These are phyloP conservation scores for Pseudococcus jackbeardsleyi DNA, from an alignment of 2,888 invertebrate species.

Conservation along the genomic window DNA sequence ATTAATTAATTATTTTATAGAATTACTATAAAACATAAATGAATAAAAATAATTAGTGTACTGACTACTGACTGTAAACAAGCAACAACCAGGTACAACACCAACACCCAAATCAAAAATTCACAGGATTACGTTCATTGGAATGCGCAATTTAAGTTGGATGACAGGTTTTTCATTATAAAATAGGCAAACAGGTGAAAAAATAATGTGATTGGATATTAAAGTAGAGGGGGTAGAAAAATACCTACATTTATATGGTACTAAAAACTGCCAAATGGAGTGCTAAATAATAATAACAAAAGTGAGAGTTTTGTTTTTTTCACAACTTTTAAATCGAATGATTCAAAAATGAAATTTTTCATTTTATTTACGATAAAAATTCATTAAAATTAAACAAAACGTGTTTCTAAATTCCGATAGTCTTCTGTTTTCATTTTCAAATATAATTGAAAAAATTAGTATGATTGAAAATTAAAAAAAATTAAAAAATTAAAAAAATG, in stretches of 20 bases:
- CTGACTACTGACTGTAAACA: slow-evolving; percentile 49
- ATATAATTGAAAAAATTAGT: too few species aligned
- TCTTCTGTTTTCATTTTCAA: too few species aligned
- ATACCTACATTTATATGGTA: slow-evolving; percentile 11
- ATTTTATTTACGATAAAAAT: too few species aligned
- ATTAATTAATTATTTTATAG: background rate
- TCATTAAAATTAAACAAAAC: too few species aligned
- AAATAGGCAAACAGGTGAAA: slow-evolving; percentile 47
- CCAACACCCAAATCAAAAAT: slow-evolving; percentile 55
- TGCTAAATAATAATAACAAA: background rate
- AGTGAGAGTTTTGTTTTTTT: background rate
- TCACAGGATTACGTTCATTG: slow-evolving; percentile 20
- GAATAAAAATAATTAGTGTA: slow-evolving; percentile 13
- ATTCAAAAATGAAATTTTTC: too few species aligned
- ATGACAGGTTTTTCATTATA: slow-evolving; percentile 26
- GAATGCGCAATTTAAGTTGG: slow-evolving; percentile 18
- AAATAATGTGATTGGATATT: slow-evolving; percentile 48
- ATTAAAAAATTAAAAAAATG: too few species aligned
- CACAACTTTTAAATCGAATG: background rate
- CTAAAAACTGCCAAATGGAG: background rate
- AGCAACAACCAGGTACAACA: slow-evolving; percentile 50
- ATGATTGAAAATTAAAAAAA: too few species aligned
- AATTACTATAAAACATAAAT: background rate
- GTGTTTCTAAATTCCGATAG: too few species aligned
- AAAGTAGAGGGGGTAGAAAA: background rate